phyloP scores from a whole-genome alignment of 2,797 vertebrate genomes.

The Hypotaenidia okinawae region DNA sequence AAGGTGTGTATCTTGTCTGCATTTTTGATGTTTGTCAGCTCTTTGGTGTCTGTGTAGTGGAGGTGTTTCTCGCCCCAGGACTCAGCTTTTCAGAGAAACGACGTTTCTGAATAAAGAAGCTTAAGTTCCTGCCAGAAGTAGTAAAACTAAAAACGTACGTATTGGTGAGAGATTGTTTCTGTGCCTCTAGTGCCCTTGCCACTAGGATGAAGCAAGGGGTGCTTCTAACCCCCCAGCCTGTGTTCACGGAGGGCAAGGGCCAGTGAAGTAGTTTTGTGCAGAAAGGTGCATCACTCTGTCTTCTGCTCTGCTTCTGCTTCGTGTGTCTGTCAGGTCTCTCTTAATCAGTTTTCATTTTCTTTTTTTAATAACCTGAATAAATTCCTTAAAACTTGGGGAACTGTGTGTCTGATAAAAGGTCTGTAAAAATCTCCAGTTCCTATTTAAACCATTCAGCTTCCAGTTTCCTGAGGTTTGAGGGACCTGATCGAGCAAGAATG shows the following conservation, averaged over 20 bases:
- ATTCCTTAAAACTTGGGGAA: neutral
- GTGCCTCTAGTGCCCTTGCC: neutral
- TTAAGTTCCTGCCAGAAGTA: neutral
- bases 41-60: neutral
- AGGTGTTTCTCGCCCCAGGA: fast-evolving
- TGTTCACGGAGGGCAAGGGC: neutral
- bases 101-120: neutral
- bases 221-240: neutral
- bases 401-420: neutral
- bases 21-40: neutral
- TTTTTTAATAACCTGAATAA: neutral
- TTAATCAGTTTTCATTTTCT: neutral
- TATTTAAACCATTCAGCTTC: neutral
- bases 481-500: neutral
- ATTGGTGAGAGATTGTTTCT: neutral
- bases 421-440: neutral
- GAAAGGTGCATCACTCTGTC: neutral
- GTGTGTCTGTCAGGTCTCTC: neutral
- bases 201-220: neutral
- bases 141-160: neutral
- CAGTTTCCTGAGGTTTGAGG: neutral
- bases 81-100: neutral
- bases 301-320: neutral
- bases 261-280: neutral
- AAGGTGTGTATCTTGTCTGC: neutral